Evolutionary conservation across 2,113 vertebrate species (phyloP).

Genomic region (Oreochromis spilurus): DNA sequence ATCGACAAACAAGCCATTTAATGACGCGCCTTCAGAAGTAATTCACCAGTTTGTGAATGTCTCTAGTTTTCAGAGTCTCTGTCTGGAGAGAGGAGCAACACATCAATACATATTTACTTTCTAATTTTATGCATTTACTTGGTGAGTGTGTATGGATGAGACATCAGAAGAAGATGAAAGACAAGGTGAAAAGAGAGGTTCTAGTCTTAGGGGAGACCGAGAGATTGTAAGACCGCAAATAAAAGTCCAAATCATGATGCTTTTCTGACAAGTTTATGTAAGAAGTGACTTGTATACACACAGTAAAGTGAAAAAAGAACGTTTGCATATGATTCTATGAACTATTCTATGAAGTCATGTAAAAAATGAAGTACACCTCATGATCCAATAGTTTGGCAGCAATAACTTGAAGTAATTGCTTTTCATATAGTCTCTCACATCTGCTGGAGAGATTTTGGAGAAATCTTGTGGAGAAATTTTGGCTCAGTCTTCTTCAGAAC

Average conservation of each 20-base stretch:
- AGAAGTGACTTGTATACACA: background rate
- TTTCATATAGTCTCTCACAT: background rate
- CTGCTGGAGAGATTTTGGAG: background rate
- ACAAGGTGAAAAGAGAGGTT: background rate
- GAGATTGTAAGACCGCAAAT: background rate
- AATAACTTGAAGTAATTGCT: background rate
- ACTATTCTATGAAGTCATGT: background rate
- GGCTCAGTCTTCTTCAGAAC: background rate
- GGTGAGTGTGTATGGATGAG: background rate
- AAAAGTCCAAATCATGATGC: background rate
- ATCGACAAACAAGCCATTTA: conserved; percentile 35
- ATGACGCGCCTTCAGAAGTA: background rate
- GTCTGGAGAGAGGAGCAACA: background rate
- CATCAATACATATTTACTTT: conserved; percentile 25
- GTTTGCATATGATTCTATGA: background rate
- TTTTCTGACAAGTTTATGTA: background rate
- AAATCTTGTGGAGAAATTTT: background rate
- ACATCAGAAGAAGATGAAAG: background rate
- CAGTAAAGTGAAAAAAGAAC: background rate
- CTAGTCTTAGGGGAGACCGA: background rate
- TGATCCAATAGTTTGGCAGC: background rate
- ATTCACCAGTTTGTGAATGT: background rate
- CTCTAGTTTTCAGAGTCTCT: background rate
- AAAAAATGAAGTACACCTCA: background rate
- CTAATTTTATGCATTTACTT: background rate